Base-by-base conservation (phyloP, 2,113 vertebrate genomes). In the Leptobrachium ailaonicum region DNA sequence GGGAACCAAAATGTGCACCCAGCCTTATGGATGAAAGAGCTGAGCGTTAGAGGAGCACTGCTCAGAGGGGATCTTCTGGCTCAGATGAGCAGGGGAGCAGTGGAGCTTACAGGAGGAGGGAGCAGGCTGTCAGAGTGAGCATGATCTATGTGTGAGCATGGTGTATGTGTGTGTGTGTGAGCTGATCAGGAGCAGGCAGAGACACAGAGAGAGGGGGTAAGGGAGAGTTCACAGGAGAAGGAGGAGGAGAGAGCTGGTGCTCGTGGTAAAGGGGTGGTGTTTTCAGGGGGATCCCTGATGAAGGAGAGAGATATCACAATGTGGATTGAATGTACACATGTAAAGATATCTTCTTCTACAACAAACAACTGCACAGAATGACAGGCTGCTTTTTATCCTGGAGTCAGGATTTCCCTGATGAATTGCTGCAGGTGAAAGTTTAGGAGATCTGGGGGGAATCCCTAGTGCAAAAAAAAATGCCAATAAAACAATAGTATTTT, bases 151-250 rank as follows among this genome's bases (percentile, higher is more conserved):
- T 10, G 43, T 45, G 45, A 56, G 71, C 41, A 60, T 44, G 75
- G 43, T 58, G 40, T 58, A 44, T 50, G 76, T 60, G 43, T 58
- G 40, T 58, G 54, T 50, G 76, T 60, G 71, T 41, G 71, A 50
- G 8, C 66, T 71, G 47, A 50, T 50, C 41, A 41, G 60, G 77
- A 58, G 74, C 63, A 50, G 8, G 56, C 45, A 66, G n/a, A 47
- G 70, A 53, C 1, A 42, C 43, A 54, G n/a, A 42, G 45, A 47
- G 62, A 32, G 43, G 42, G 70, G 69, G 64, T 69, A 54, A 73
- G 75, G 69, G 64, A 82, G 75, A 69, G 76, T 79, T 74, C 69
- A 75, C 71, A 13, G 44, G 47, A 70, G 71, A 60, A 58, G 68
- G 47, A 41, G 75, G 60, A 41, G 75, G 60, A 44, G 47, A 11